Evolutionary conservation across 2,113 vertebrate species (phyloP).

Genomic region (Xenus cinereus): DNA sequence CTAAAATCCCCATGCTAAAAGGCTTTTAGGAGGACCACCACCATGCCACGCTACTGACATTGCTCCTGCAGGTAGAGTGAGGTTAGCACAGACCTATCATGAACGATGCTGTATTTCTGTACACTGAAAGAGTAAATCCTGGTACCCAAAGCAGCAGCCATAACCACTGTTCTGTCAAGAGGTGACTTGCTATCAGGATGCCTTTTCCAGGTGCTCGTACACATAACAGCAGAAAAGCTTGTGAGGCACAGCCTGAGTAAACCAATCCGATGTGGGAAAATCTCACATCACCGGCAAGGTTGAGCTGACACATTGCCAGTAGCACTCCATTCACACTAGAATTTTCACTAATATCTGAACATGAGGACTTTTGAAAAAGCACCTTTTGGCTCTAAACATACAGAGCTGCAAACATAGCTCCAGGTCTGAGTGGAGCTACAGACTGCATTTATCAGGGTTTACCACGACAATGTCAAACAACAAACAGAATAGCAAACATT

Average conservation of each 20-base stretch:
- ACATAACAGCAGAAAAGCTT: not conserved
- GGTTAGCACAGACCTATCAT: not conserved
- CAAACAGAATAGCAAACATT: not conserved
- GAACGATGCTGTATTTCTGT: not conserved
- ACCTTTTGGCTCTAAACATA: not conserved
- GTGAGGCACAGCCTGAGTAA: not conserved
- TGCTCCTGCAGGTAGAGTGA: not conserved
- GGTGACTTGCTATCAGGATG: not conserved
- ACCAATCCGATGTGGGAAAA: not conserved
- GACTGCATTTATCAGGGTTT: not conserved
- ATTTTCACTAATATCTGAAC: not conserved
- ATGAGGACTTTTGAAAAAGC: not conserved
- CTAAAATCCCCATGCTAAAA: not conserved
- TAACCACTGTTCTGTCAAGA: not conserved
- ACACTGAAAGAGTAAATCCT: not conserved
- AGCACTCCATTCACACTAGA: not conserved
- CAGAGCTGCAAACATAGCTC: not conserved
- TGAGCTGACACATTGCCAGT: not conserved
- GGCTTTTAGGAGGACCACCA: not conserved
- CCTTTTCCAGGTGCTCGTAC: not conserved
- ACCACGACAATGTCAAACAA: not conserved
- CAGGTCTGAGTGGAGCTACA: not conserved
- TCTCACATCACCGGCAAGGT: not conserved
- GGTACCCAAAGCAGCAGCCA: not conserved
- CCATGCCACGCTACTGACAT: fast-evolving